Percentiles rank a stretch among this genome's conserved stretches.
Evolutionary conservation across 1,140 invertebrate species (phyloP).

Genomic region (Bombus pascuorum): DNA sequence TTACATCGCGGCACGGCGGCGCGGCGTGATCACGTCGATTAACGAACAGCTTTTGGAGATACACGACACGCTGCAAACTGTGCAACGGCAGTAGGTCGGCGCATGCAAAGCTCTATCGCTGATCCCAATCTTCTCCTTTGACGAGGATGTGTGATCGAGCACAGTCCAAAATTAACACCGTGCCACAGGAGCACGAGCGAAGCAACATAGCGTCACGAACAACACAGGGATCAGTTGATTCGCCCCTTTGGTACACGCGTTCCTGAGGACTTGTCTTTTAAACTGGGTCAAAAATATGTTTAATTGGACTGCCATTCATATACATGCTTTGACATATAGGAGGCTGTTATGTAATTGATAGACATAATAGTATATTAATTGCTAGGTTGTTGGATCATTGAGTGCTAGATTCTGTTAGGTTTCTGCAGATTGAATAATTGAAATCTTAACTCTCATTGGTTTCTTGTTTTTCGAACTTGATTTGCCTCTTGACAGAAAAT

Average conservation of each 20-base stretch:
- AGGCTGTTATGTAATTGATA: neutral
- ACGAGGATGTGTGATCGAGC: conserved; percentile 46
- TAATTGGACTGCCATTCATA: neutral
- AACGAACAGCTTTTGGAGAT: conserved; percentile 45
- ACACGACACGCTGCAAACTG: conserved; percentile 47
- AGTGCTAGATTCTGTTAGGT: too few species aligned
- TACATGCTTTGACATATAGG: neutral
- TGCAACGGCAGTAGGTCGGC: conserved; percentile 46
- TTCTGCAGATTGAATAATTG: too few species aligned
- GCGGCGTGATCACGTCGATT: conserved; percentile 45
- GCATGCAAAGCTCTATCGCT: conserved; percentile 55
- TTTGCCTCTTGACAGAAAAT: too few species aligned
- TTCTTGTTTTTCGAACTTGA: too few species aligned
- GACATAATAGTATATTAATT: neutral
- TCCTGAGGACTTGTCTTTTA: conserved; percentile 8
- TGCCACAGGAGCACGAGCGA: conserved; percentile 39
- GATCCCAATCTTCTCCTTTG: conserved; percentile 54
- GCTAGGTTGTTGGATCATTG: too few species aligned
- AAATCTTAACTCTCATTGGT: too few species aligned
- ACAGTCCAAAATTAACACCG: conserved; percentile 62
- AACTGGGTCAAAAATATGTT: conserved; percentile 6
- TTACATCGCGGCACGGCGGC: conserved; percentile 9
- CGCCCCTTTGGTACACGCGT: conserved; percentile 10
- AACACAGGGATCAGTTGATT: conserved; percentile 44
- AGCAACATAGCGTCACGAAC: conserved; percentile 48